Evolutionary conservation across 2,888 invertebrate genomes (phyloP).

Genomic region (Spodoptera exigua): DNA sequence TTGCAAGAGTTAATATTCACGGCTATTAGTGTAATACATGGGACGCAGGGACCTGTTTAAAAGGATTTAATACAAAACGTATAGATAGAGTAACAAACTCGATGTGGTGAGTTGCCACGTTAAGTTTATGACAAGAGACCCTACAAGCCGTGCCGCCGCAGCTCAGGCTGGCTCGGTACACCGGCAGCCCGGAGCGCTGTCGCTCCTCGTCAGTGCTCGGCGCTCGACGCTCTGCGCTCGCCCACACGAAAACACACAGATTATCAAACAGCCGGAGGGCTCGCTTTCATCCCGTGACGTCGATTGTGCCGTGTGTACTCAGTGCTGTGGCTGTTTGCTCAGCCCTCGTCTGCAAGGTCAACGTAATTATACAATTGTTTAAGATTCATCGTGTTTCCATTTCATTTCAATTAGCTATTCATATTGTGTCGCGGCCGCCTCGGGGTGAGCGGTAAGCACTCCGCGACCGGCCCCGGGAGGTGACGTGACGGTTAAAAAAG

Average conservation of each 20-base stretch:
- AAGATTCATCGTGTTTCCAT: conserved; percentile 14
- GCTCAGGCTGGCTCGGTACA: conserved; percentile 6
- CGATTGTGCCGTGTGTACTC: conserved; percentile 7
- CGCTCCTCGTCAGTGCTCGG: conserved; percentile 39
- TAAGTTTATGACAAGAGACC: background rate
- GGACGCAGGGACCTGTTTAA: too few species aligned
- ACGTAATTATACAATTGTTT: conserved; percentile 2
- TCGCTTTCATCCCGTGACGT: conserved; percentile 45
- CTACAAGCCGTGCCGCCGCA: too few species aligned
- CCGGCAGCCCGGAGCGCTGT: conserved; percentile 36
- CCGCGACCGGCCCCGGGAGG: too few species aligned
- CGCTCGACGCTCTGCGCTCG: conserved; percentile 14
- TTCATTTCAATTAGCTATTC: conserved; percentile 7
- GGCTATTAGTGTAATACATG: too few species aligned
- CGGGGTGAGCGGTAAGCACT: background rate
- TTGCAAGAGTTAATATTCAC: too few species aligned
- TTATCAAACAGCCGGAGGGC: conserved; percentile 43
- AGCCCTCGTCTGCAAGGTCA: conserved; percentile 8
- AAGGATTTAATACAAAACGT: too few species aligned
- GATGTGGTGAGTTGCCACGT: too few species aligned
- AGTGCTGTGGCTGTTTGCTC: conserved; percentile 9
- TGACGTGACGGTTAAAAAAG: too few species aligned
- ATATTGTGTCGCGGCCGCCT: background rate
- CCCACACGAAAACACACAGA: conserved; percentile 28
- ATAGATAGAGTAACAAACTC: too few species aligned